Conservation (phyloP, 2,888 invertebrate genomes). For the Colletes collaris region DNA sequence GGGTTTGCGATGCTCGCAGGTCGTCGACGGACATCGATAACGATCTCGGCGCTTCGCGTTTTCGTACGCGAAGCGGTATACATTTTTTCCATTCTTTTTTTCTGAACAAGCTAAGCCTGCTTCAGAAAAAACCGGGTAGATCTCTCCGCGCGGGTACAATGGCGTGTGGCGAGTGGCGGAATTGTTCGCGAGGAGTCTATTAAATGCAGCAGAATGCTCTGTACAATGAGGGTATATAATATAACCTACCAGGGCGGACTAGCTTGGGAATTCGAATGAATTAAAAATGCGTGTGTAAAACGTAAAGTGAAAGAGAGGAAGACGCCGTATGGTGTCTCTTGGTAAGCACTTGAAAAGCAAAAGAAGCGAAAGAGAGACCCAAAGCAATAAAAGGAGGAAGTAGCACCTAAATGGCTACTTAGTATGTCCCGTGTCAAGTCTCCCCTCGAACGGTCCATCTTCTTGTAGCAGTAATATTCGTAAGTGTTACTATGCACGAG, state of each 20-base stretch:
- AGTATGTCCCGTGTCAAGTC: constrained; percentile 74
- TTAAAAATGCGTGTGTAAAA: constrained; percentile 62
- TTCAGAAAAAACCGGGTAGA: constrained; percentile 50
- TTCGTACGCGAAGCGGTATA: constrained; percentile 19
- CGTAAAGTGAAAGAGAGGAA: constrained; percentile 37
- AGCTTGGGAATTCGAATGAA: constrained; percentile 71
- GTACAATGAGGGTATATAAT: constrained; percentile 61
- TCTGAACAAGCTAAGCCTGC: constrained; percentile 22
- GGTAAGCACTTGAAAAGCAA: constrained; percentile 32
- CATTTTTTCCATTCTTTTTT: background rate
- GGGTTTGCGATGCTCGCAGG: constrained; percentile 15
- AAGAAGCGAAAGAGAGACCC: constrained; percentile 15
- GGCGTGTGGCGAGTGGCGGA: constrained; percentile 66
- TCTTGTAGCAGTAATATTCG: constrained; percentile 67
- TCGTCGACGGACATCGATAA: constrained; percentile 42
- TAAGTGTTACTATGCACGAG: constrained; percentile 68
- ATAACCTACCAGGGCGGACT: constrained; percentile 54
- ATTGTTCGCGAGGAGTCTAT: constrained; percentile 71
- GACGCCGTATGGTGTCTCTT: constrained; percentile 42
- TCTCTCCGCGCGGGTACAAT: constrained; percentile 50
- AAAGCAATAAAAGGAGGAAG: constrained; percentile 35
- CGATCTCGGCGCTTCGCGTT: constrained; percentile 47
- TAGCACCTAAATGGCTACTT: constrained; percentile 78
- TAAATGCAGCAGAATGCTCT: constrained; percentile 63
- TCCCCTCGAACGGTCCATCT: constrained; percentile 62